Percentiles rank a stretch among this genome's conserved stretches.
phyloP scores from a whole-genome alignment of 2,888 invertebrate genomes.

The Ecdyonurus torrentis region DNA sequence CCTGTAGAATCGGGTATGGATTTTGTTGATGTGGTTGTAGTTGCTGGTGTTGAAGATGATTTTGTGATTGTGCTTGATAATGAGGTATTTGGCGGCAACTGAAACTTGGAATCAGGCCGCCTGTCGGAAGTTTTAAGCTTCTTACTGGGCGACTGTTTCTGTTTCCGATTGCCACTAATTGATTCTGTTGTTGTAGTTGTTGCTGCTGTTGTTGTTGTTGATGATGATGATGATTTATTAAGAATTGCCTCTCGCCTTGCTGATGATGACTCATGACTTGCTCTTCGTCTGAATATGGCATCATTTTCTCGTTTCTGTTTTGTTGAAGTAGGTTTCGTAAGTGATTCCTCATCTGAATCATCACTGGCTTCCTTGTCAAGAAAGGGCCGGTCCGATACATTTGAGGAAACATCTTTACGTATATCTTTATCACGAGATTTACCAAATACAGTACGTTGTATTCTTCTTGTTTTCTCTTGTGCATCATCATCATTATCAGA shows the following conservation, averaged over 20 bases:
- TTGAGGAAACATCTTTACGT: conserved; percentile 1
- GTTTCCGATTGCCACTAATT: neutral
- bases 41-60: neutral
- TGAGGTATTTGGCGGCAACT: conserved; percentile 36
- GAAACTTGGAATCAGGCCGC: conserved; percentile 52
- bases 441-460: neutral
- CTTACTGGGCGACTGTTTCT: conserved; percentile 49
- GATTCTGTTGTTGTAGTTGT: conserved; percentile 14
- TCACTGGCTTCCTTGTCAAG: conserved; percentile 59
- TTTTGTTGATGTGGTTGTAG: neutral
- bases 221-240: neutral
- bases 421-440: conserved; percentile 1
- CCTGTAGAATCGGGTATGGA: too few relatives aligned
- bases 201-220: conserved; percentile 7
- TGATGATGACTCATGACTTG: neutral
- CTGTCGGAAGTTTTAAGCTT: conserved; percentile 72
- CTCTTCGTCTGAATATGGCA: neutral
- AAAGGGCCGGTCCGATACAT: conserved; percentile 46
- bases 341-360: conserved; percentile 3
- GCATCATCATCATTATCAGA: conserved; percentile 7
- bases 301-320: neutral
- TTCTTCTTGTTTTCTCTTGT: neutral
- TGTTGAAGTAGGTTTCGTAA: neutral
- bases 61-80: conserved; percentile 20
- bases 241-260: neutral